These are phyloP conservation scores for Momotus momota DNA, from an alignment of 2,797 vertebrate species.

Conservation along the genomic window DNA sequence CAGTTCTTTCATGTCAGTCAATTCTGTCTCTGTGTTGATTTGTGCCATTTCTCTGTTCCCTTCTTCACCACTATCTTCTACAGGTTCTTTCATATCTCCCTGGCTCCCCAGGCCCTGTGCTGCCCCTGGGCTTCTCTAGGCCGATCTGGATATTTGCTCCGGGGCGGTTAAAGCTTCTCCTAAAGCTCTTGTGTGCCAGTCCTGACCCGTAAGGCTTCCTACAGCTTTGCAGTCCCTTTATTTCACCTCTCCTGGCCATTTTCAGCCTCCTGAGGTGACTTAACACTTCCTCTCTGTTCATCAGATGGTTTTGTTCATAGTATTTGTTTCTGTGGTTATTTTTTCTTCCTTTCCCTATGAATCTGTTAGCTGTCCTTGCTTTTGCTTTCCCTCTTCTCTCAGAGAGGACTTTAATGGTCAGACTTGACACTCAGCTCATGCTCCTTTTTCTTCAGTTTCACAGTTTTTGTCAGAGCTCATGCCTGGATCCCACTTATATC, in stretches of 20 bases:
- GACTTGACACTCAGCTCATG: background rate
- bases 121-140: background rate
- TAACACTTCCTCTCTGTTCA: background rate
- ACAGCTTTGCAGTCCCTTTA: background rate
- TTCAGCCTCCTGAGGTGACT: background rate
- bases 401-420: background rate
- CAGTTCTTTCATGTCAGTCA: fast-evolving
- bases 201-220: background rate
- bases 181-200: background rate
- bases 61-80: fast-evolving
- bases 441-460: background rate
- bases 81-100: background rate
- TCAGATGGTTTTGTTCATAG: background rate
- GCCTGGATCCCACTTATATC: fast-evolving
- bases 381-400: background rate
- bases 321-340: background rate
- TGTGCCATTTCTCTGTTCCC: background rate
- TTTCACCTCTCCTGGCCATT: background rate
- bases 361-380: background rate
- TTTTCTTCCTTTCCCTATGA: background rate
- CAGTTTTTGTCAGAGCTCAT: background rate
- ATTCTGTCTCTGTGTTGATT: fast-evolving
- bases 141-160: background rate
- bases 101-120: background rate
- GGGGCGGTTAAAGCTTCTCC: background rate